phyloP scores from a whole-genome alignment of 35 echinoderm and acorn worm species.

The Strongylocentrotus purpuratus region DNA sequence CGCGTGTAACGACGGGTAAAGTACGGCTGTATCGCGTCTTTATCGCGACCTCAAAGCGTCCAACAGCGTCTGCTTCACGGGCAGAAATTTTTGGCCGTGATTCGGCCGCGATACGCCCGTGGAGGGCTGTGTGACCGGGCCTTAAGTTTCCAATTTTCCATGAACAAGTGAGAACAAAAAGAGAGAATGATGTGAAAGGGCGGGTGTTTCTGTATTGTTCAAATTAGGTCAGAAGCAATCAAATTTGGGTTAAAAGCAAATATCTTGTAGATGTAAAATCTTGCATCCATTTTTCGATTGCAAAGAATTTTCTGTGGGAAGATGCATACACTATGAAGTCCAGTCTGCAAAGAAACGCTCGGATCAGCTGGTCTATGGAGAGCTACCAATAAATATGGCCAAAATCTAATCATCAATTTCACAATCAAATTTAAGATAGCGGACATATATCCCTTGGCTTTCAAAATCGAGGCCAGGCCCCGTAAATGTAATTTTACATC shows the following conservation, averaged over 20 bases:
- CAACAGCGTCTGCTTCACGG: too few relatives aligned
- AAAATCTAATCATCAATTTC: constrained; percentile 13
- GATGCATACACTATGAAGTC: neutral
- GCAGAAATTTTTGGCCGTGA: too few relatives aligned
- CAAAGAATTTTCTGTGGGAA: neutral
- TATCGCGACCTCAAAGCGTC: too few relatives aligned
- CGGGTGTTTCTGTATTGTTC: neutral
- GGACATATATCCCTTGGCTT: neutral
- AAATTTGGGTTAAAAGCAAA: neutral
- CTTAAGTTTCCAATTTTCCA: too few relatives aligned
- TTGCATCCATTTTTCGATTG: neutral
- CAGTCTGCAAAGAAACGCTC: neutral
- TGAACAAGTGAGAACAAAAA: too few relatives aligned
- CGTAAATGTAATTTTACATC: neutral
- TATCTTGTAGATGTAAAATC: neutral
- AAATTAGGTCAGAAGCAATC: neutral
- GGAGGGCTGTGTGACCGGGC: too few relatives aligned
- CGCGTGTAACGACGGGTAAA: too few relatives aligned
- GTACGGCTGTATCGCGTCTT: too few relatives aligned
- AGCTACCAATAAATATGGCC: neutral
- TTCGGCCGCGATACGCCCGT: too few relatives aligned
- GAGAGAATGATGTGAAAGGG: neutral
- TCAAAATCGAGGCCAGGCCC: neutral
- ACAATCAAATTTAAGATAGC: neutral
- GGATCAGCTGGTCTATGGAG: neutral